Conservation (phyloP, 2,113 vertebrate species). For the Colius striatus region DNA sequence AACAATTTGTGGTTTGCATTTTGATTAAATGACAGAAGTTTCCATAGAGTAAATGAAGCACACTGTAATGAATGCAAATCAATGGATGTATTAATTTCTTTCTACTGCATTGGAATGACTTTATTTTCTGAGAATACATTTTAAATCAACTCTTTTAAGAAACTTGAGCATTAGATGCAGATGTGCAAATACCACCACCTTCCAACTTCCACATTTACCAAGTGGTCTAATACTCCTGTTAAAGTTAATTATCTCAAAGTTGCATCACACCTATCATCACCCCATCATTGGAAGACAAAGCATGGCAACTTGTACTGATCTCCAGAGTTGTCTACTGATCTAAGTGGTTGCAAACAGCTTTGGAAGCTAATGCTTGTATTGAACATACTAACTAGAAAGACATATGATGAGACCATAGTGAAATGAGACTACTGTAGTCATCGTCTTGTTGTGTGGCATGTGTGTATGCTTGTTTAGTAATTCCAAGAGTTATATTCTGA, state of each 20-base stretch:
- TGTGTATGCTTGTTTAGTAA: not conserved
- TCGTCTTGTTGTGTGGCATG: not conserved
- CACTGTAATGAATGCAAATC: not conserved
- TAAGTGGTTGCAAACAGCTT: not conserved
- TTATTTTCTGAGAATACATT: not conserved
- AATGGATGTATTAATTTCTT: not conserved
- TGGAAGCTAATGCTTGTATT: not conserved
- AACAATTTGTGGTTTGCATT: not conserved
- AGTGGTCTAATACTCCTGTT: not conserved
- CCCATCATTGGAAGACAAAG: not conserved
- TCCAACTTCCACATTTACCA: not conserved
- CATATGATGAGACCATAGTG: not conserved
- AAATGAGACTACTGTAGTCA: not conserved
- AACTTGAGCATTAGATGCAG: not conserved
- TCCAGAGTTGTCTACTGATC: not conserved
- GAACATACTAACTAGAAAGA: not conserved
- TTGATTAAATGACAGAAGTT: not conserved
- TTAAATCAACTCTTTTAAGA: not conserved
- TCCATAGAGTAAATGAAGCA: not conserved
- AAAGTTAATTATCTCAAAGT: not conserved
- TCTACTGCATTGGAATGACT: not conserved
- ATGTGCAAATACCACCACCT: not conserved
- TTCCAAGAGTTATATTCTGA: not conserved
- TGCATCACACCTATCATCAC: not conserved
- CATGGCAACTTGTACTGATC: not conserved